Conservation (phyloP, 2,797 vertebrate species). For the Silurus lanzhouensis region DNA sequence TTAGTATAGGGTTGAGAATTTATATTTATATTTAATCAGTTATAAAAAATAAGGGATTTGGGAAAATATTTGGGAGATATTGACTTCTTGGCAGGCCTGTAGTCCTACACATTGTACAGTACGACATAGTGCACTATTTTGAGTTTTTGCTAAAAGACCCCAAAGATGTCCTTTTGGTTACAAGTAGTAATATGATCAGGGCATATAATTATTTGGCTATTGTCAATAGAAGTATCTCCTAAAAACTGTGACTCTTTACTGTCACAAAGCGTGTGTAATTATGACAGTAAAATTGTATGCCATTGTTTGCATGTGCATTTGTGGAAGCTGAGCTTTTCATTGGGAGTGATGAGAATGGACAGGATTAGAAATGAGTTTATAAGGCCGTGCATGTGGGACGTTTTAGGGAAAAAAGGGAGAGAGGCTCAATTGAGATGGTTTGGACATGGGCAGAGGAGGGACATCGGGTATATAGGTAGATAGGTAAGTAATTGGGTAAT, state of each 20-base stretch:
- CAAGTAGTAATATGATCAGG: background rate
- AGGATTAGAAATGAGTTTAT: too few relatives aligned
- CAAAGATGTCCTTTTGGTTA: background rate
- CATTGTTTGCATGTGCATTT: background rate
- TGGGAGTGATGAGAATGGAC: too few relatives aligned
- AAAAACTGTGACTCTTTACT: background rate
- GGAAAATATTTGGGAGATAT: background rate
- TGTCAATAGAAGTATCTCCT: background rate
- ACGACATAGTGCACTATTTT: background rate
- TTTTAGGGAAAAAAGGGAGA: too few relatives aligned
- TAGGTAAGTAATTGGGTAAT: too few relatives aligned
- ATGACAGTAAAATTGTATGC: too few relatives aligned
- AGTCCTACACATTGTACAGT: background rate
- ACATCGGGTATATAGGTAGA: too few relatives aligned
- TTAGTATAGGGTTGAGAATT: background rate
- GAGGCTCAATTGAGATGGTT: too few relatives aligned
- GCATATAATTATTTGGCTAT: background rate
- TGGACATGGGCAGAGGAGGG: too few relatives aligned
- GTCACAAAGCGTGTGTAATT: background rate
- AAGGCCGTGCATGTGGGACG: too few relatives aligned
- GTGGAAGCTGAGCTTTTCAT: too few relatives aligned
- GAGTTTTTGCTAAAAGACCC: background rate
- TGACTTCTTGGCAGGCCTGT: background rate
- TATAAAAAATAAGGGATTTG: background rate
- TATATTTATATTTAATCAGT: background rate